Evolutionary conservation across 2,113 vertebrate species (phyloP), one percentile per base, ranked within the genome.

Genomic region (Phyllostomus discolor): DNA sequence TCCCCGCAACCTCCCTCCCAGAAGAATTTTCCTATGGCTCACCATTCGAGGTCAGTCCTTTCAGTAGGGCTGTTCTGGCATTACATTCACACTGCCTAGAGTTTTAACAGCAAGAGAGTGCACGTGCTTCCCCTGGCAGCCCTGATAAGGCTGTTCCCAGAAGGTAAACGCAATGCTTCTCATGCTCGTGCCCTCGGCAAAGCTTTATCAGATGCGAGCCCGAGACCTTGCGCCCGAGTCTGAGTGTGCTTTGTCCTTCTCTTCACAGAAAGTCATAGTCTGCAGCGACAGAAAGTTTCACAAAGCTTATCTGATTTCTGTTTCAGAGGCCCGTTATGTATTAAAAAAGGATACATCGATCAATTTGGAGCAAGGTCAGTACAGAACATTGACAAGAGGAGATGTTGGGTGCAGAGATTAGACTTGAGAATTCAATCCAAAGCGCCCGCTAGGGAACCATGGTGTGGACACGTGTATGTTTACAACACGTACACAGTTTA

Each of bases 291-390:
- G 81, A 43, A 84, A 70, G 5, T 50, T 76, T 76, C 43, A 33
- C 5, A 17, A 72, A 88, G 35, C 59, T 86, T 33, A 86, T 79
- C 95, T 79, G 78, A 94, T 82, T 46, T 84, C 70, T 57, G 19
- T 20, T 59, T 84, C 57, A 83, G 35, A 73, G 19, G 20, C 8
- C 7, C 62, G 64, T 76, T 46, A 4, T 57, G n/a, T 48, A 3
- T 28, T 62, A 48, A 9, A 17, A 57, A 2, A 9, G 52, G 31
- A 96, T 7, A 12, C 15, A 52, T 92, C 54, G 54, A 41, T 79
- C 16, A 35, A 10, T 38, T 87, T 89, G 72, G 66, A 84, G 22
- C 59, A 90, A 92, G 33, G 66, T 83, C 19, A 64, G 9, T 22
- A 46, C 1, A 33, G 22, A 83, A 46, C 16, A 54, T n/a, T 43